Conservation (phyloP, 2,888 invertebrate genomes). For the Macrophya annulata region DNA sequence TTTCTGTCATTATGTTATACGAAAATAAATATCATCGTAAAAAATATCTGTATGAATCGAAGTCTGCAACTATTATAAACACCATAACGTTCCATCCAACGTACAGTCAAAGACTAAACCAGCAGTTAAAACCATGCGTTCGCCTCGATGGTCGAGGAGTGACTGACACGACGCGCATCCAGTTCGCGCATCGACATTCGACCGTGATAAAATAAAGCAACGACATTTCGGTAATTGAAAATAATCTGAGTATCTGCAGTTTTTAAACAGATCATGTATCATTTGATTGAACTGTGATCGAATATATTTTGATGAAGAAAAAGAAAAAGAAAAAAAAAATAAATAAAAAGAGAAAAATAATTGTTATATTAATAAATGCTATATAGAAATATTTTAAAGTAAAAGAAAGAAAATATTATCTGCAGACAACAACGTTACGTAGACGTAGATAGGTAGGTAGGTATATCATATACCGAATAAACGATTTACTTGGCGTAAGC, state of each 20-base stretch:
- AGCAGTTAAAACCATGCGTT: neutral
- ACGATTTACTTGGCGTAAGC: constrained; percentile 41
- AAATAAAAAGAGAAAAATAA: no score
- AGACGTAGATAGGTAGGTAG: neutral
- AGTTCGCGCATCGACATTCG: constrained; percentile 1
- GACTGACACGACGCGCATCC: constrained; percentile 27
- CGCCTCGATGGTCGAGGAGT: neutral
- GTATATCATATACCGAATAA: constrained; percentile 29
- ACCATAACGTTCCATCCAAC: neutral
- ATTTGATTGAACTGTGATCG: neutral
- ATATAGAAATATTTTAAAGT: no score
- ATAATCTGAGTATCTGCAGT: neutral
- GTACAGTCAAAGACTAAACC: neutral
- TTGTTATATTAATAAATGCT: no score
- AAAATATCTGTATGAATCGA: neutral
- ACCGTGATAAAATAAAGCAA: neutral
- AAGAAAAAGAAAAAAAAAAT: no score
- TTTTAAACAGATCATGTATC: neutral
- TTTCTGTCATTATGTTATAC: neutral
- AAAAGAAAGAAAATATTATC: neutral
- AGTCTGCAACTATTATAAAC: neutral
- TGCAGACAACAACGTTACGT: constrained; percentile 7
- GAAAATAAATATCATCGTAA: neutral
- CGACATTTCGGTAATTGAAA: neutral
- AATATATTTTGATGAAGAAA: neutral